Evolutionary conservation across 1,140 invertebrate species (phyloP), one percentile per base, ranked within the genome.

Genomic region (Drosophila suzukii): DNA sequence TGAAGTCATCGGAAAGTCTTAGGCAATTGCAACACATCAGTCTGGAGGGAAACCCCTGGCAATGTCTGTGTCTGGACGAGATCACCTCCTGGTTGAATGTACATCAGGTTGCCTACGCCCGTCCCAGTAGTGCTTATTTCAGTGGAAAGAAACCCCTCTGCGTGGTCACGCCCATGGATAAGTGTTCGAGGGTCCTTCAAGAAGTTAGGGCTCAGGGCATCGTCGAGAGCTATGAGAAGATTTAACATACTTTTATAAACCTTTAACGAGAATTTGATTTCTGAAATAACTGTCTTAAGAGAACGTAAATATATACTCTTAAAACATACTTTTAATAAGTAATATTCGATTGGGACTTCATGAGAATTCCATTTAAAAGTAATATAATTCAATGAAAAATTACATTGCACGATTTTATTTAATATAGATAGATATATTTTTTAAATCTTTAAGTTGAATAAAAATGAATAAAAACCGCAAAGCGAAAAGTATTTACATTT

Each of bases 41-140:
- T 13, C 53, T 92, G 24, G 88, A 92, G 71, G 90, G 88, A 6
- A 92, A 92, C 62, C 88, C 91, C 11, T 92, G 91, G 91, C 90
- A 92, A 46, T 92, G 91, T 32, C 46, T 74, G 11, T 92, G 91
- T 24, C 67, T 90, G 36, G 80, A 92, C 43, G 84, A 88, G 51
- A 63, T 92, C 8, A 67, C 89, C 2, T 47, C 54, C 43, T 91
- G 77, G 79, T 59, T 91, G 47, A 61, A 89, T 27, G 15, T 2
- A 1, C 74, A 55, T 2, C 56, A 78, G 0, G 75, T 92, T 13
- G 51, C 49, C 20, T 91, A 90, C 41, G 62, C 81, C 1, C 63
- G 81, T 0, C 15, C 70, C 12, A 60, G 49, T 13, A 90, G 75
- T 24, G 83, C 74, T 44, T 92, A 84, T 36, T 92, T 70, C 38